Base-by-base conservation (phyloP, 2,888 invertebrate species). In the Temnothorax unifasciatus region DNA sequence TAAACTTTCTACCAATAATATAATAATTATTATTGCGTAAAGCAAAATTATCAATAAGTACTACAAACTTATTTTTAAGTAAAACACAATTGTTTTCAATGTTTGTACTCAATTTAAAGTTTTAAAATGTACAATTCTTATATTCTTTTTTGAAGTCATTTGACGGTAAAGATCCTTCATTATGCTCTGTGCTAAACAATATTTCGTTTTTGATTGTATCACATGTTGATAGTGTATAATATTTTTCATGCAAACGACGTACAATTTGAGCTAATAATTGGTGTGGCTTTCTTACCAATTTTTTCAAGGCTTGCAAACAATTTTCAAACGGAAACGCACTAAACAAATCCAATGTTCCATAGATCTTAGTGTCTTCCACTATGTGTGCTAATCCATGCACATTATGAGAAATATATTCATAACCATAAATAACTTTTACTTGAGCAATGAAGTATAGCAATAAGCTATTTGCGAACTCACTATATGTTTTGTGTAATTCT, bases 291-390 rank as follows among this genome's bases (percentile, higher is more conserved):
- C 84, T 38, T 21, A 82, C 21, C 21, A 83, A 82, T 21, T 57
- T 76, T 29, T 82, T 84, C 5, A 86, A 76, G 47, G 63, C 47
- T 34, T 83, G 83, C 71, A 86, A 44, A 44, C 47, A 79, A 76
- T 83, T 85, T 81, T 83, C 85, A 50, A 83, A 83, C 5, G 41
- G 34, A 54, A 86, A 86, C 3, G 79, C 82, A 47, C 86, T 86
- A 8, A 79, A 85, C 1, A 8, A 13, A 25, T 85, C 84, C 15
- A 86, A 68, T 18, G n/a, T 44, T 34, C 84, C 64, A 29, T 84
- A 64, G 47, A 82, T 52, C 61, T 29, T 21, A 41, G 52, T 52
- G 29, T 87, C 82, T 21, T 87, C 81, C 2, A 52, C 79, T 4
- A 87, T 11, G 18, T 86, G 87, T 52, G 69, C 11, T 47, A 87